Evolutionary conservation across 1,140 invertebrate genomes (phyloP).

Genomic region (Epicauta chinensis): DNA sequence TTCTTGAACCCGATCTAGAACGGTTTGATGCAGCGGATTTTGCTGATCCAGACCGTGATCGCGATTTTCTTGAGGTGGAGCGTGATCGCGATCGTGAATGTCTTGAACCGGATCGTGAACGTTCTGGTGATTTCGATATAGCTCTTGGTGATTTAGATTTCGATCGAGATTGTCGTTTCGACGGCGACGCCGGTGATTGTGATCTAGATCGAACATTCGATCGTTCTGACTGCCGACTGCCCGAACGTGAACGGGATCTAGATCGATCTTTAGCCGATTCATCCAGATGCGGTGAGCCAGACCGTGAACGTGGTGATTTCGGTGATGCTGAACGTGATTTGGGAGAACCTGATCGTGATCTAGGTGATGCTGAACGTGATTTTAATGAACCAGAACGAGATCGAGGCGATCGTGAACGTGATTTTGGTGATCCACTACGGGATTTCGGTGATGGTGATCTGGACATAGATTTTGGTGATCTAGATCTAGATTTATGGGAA

Average conservation of each 20-base stretch:
- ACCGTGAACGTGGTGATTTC: slow-evolving; percentile 32
- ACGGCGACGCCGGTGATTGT: slow-evolving; percentile 11
- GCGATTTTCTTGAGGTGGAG: slow-evolving; percentile 16
- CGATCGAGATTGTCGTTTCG: slow-evolving; percentile 4
- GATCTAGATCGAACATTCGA: slow-evolving; percentile 33
- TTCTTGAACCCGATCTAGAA: slow-evolving; percentile 28
- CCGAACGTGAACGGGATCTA: slow-evolving; percentile 25
- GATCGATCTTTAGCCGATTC: slow-evolving; percentile 31
- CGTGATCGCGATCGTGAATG: slow-evolving; percentile 17
- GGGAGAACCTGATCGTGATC: slow-evolving; percentile 21
- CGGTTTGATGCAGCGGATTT: slow-evolving; percentile 3
- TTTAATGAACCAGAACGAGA: slow-evolving; percentile 17
- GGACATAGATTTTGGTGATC: slow-evolving; percentile 13
- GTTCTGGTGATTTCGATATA: neutral
- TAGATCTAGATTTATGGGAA: slow-evolving; percentile 9
- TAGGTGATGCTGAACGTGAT: slow-evolving; percentile 24
- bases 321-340: slow-evolving; percentile 35
- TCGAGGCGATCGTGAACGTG: neutral
- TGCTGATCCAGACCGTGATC: slow-evolving; percentile 26
- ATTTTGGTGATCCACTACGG: slow-evolving; percentile 8
- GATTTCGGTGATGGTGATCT: slow-evolving; percentile 4
- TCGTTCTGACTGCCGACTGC: slow-evolving; percentile 1
- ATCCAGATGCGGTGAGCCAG: neutral
- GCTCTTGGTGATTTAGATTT: slow-evolving; percentile 12
- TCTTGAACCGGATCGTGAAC: slow-evolving; percentile 31